Conservation (phyloP, 2,888 invertebrate species). For the Latrodectus hesperus region DNA sequence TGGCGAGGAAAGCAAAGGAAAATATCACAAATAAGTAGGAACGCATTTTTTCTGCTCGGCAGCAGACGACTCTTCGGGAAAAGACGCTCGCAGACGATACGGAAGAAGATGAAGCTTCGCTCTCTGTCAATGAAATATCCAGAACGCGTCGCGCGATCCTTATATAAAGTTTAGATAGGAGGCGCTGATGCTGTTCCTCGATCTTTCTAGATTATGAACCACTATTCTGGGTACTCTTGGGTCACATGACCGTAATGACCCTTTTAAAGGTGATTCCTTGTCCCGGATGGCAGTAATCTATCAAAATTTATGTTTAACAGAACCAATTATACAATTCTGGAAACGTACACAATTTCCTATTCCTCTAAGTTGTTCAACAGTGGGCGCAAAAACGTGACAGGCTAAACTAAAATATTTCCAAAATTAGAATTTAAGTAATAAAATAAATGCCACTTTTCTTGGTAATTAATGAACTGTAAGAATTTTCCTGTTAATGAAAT, state of each 20-base stretch:
- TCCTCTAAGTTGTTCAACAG: too few relatives aligned
- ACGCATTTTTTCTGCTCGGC: conserved; percentile 31
- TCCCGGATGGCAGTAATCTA: neutral
- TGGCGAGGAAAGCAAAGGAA: neutral
- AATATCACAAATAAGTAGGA: conserved; percentile 32
- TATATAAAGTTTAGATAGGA: conserved; percentile 7
- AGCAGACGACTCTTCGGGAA: neutral
- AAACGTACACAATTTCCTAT: too few relatives aligned
- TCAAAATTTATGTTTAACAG: neutral
- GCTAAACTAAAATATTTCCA: too few relatives aligned
- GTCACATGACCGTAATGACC: conserved; percentile 36
- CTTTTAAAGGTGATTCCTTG: neutral
- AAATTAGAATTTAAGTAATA: too few relatives aligned
- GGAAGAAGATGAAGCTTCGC: neutral
- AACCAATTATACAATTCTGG: too few relatives aligned
- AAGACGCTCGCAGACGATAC: neutral
- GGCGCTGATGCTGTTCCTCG: conserved; percentile 23
- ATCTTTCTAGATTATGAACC: conserved; percentile 28
- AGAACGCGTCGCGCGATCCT: neutral
- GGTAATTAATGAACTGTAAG: too few relatives aligned
- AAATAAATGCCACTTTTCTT: too few relatives aligned
- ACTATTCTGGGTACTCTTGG: conserved; percentile 19
- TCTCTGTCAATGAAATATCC: neutral
- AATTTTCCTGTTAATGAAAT: too few relatives aligned
- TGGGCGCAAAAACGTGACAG: too few relatives aligned